Percentiles rank a stretch among this genome's conserved stretches.
Evolutionary conservation across 2,113 vertebrate genomes (phyloP).

Genomic region (Urocolius indicus): DNA sequence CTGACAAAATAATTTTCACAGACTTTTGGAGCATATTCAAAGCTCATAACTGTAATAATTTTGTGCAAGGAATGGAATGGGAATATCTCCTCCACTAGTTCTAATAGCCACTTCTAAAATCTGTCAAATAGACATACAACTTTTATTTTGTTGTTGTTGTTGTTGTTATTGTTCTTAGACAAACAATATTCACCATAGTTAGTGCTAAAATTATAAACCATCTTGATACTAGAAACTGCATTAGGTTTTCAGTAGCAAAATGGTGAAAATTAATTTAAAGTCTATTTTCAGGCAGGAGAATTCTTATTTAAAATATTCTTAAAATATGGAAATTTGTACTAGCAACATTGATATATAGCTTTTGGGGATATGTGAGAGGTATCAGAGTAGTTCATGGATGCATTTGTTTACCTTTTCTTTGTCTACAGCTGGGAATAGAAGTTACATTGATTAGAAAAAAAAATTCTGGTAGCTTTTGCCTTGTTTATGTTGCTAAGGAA

Average conservation of each 20-base stretch:
- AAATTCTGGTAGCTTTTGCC: constrained; percentile 52
- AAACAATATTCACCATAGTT: neutral
- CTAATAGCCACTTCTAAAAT: neutral
- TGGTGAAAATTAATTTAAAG: neutral
- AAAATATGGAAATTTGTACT: neutral
- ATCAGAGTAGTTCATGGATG: neutral
- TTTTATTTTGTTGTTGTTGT: neutral
- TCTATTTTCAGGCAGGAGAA: neutral
- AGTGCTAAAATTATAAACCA: neutral
- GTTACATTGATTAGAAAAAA: constrained; percentile 33
- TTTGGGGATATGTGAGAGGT: neutral
- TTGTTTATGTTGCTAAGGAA: constrained; percentile 72
- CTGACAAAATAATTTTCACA: neutral
- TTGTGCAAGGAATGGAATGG: neutral
- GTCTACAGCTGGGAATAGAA: constrained; percentile 35
- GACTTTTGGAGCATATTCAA: neutral
- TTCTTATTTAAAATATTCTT: neutral
- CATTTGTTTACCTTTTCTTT: constrained; percentile 9
- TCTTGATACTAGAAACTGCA: neutral
- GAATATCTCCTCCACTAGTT: neutral
- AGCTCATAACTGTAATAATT: neutral
- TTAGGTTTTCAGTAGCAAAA: neutral
- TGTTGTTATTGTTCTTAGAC: neutral
- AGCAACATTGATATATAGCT: neutral
- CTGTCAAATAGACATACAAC: neutral